Percentiles rank a stretch among this genome's conserved stretches.
Conservation (phyloP, 2,888 invertebrate genomes). For the Chrysomela aeneicollis region DNA sequence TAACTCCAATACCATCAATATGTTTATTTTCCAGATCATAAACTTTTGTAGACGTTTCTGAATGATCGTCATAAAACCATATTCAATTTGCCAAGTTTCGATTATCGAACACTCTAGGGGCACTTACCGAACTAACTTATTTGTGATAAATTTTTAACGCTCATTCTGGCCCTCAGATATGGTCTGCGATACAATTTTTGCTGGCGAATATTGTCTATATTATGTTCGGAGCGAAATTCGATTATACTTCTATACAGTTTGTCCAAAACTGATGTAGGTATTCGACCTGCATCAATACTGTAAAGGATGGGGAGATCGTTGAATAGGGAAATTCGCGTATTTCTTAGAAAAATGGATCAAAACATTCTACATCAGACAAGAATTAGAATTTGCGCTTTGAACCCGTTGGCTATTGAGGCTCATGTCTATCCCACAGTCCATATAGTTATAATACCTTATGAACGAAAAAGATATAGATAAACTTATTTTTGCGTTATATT, state of each 20-base stretch:
- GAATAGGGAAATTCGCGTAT: no score
- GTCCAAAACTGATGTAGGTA: slow-evolving; percentile 19
- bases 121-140: slow-evolving; percentile 13
- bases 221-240: no score
- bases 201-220: not conserved
- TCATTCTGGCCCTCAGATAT: not conserved
- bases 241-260: no score
- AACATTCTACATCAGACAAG: no score
- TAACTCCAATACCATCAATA: not conserved
- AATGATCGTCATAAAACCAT: slow-evolving; percentile 7
- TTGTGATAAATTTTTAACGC: slow-evolving; percentile 20
- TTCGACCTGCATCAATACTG: not conserved
- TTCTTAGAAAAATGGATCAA: no score
- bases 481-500: no score
- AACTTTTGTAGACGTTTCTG: not conserved
- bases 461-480: no score
- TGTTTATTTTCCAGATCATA: not conserved
- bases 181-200: not conserved
- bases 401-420: no score
- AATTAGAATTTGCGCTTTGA: no score
- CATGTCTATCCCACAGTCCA: no score
- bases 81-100: slow-evolving; percentile 15
- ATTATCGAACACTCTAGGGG: slow-evolving; percentile 11
- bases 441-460: no score
- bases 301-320: no score